Evolutionary conservation across 2,888 invertebrate genomes (phyloP).

Genomic region (Eristalinus aeneus): DNA sequence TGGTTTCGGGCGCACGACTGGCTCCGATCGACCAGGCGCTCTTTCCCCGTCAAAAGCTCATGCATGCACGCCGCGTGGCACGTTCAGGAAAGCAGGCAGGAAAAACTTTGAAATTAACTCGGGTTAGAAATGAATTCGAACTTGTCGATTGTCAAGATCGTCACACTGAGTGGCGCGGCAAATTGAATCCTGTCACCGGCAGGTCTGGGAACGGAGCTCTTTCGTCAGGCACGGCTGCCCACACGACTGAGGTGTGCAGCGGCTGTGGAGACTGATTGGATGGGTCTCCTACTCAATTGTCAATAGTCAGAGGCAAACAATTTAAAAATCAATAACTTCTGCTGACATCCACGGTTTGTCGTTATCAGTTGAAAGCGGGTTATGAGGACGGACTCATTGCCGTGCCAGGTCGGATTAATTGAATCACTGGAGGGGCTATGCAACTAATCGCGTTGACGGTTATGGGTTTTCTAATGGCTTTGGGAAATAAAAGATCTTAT

Average conservation of each 20-base stretch:
- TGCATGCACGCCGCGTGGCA: background rate
- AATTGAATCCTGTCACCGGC: conserved; percentile 46
- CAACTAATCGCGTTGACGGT: conserved; percentile 64
- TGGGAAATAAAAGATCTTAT: conserved; percentile 46
- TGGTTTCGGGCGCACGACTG: background rate
- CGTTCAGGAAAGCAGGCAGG: background rate
- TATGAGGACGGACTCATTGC: background rate
- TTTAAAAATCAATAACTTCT: conserved; percentile 38
- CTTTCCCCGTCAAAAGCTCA: background rate
- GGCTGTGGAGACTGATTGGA: conserved; percentile 25
- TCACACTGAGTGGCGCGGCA: conserved; percentile 10
- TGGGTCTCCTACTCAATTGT: conserved; percentile 32
- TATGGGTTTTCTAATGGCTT: conserved; percentile 63
- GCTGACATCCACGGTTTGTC: conserved; percentile 12
- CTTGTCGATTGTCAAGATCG: conserved; percentile 18
- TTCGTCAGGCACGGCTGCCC: conserved; percentile 6
- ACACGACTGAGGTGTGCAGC: conserved; percentile 33
- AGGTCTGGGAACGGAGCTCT: background rate
- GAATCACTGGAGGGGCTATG: conserved; percentile 53
- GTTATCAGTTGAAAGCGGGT: background rate
- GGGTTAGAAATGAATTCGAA: conserved; percentile 28
- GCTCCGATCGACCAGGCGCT: background rate
- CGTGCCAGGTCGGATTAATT: conserved; percentile 39
- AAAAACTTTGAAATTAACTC: conserved; percentile 29
- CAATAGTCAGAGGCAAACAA: conserved; percentile 15